A percentile compares a stretch with the other conserved stretches of the same genome.
Evolutionary conservation across 2,113 vertebrate species (phyloP).

Genomic region (Penelope pileata): DNA sequence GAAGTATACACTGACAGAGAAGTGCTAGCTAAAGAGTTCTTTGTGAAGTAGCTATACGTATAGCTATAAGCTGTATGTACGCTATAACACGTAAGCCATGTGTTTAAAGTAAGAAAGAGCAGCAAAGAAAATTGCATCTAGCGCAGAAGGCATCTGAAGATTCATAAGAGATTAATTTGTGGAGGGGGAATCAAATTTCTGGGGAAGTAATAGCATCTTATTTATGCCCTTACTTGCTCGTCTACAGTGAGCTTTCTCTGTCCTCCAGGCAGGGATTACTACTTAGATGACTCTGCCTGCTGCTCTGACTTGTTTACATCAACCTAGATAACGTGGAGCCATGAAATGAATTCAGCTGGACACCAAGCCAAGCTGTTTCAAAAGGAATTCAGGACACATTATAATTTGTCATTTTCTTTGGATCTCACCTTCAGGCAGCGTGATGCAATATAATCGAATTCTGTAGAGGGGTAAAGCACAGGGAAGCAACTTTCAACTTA

Average conservation of each 20-base stretch:
- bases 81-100: too few species aligned
- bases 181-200: slow-evolving; percentile 17
- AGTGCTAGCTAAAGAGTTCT: not conserved
- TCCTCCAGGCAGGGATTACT: slow-evolving; percentile 46
- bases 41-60: not conserved
- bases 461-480: not conserved
- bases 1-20: not conserved
- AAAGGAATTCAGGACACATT: slow-evolving; percentile 49
- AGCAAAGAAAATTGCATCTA: slow-evolving; percentile 2
- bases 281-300: slow-evolving; percentile 36
- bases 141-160: slow-evolving; percentile 12
- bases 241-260: slow-evolving; percentile 10
- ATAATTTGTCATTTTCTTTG: slow-evolving; percentile 54
- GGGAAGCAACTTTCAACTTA: slow-evolving; percentile 11
- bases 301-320: slow-evolving; percentile 62
- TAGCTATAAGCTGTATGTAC: not conserved
- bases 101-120: not conserved
- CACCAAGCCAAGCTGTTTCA: slow-evolving; percentile 13
- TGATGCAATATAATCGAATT: slow-evolving; percentile 38
- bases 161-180: slow-evolving; percentile 46
- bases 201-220: slow-evolving; percentile 34
- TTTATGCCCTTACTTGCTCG: slow-evolving; percentile 27
- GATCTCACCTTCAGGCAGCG: not conserved
- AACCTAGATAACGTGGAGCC: slow-evolving; percentile 10
- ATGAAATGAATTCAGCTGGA: slow-evolving; percentile 56